Evolutionary conservation across 2,888 invertebrate genomes (phyloP).

Genomic region (Amphimallon solstitiale): DNA sequence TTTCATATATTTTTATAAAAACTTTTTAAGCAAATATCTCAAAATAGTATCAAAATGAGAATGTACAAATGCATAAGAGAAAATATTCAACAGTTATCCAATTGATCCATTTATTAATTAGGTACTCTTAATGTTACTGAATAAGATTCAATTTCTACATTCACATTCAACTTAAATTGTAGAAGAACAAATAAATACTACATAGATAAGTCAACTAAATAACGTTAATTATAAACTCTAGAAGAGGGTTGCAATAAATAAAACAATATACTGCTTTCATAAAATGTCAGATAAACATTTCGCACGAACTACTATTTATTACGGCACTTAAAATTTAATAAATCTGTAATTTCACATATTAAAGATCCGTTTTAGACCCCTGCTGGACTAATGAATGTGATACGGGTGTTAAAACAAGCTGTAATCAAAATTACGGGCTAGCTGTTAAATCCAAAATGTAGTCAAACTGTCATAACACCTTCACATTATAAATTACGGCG

Average conservation of each 20-base stretch:
- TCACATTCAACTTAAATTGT: too few species aligned
- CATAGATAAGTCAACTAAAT: too few species aligned
- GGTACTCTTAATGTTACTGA: too few species aligned
- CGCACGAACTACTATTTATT: too few species aligned
- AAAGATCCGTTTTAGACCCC: slow-evolving; percentile 42
- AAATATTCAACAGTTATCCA: too few species aligned
- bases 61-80: too few species aligned
- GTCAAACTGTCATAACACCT: slow-evolving; percentile 8
- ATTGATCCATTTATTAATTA: too few species aligned
- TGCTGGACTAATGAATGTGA: slow-evolving; percentile 46
- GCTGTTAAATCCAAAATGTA: background rate
- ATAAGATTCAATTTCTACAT: too few species aligned
- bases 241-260: slow-evolving; percentile 1
- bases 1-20: too few species aligned
- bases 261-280: slow-evolving; percentile 1
- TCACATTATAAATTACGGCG: slow-evolving; percentile 11
- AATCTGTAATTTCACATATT: slow-evolving; percentile 50
- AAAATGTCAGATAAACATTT: background rate
- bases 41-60: too few species aligned
- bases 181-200: too few species aligned
- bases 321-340: slow-evolving; percentile 40
- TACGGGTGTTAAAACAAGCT: slow-evolving; percentile 45
- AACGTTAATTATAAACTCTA: slow-evolving; percentile 46
- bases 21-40: too few species aligned
- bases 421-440: slow-evolving; percentile 27